phyloP scores from a whole-genome alignment of 1,140 invertebrate species.

The Mactra quadrangularis region DNA sequence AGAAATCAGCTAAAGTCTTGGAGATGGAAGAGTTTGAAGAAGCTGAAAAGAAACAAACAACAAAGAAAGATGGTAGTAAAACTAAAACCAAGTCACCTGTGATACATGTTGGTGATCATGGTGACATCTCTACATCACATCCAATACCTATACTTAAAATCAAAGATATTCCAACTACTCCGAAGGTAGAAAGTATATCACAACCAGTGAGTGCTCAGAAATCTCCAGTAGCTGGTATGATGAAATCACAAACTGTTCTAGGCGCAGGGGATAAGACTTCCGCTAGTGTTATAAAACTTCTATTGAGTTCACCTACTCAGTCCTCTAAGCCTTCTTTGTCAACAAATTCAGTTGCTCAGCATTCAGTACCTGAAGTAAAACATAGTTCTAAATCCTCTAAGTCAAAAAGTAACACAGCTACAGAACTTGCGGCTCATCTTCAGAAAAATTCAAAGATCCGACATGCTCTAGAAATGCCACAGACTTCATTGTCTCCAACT shows the following conservation, averaged over 20 bases:
- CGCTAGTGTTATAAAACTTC: slow-evolving; percentile 75
- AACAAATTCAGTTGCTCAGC: slow-evolving; percentile 60
- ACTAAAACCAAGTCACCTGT: slow-evolving; percentile 65
- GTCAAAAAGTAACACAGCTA: slow-evolving; percentile 2
- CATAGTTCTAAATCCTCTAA: background rate
- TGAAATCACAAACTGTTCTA: slow-evolving; percentile 1
- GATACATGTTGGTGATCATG: slow-evolving; percentile 3
- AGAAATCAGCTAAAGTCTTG: slow-evolving; percentile 95
- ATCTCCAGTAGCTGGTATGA: background rate
- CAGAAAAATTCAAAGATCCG: slow-evolving; percentile 28
- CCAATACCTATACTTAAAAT: slow-evolving; percentile 55
- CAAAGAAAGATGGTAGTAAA: slow-evolving; percentile 64
- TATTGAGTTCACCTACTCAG: slow-evolving; percentile 72
- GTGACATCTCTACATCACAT: slow-evolving; percentile 20
- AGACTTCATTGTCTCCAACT: background rate
- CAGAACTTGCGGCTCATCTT: background rate
- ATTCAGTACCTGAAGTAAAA: slow-evolving; percentile 12
- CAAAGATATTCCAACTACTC: slow-evolving; percentile 33
- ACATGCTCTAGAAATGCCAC: slow-evolving; percentile 30
- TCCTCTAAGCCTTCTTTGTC: slow-evolving; percentile 60
- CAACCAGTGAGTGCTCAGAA: slow-evolving; percentile 23
- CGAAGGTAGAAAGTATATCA: slow-evolving; percentile 32
- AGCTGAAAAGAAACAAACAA: slow-evolving; percentile 86
- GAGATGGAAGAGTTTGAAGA: slow-evolving; percentile 94
- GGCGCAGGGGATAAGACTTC: slow-evolving; percentile 7